Base-by-base conservation (phyloP, 2,797 vertebrate species). In the Neoniphon sammara region DNA sequence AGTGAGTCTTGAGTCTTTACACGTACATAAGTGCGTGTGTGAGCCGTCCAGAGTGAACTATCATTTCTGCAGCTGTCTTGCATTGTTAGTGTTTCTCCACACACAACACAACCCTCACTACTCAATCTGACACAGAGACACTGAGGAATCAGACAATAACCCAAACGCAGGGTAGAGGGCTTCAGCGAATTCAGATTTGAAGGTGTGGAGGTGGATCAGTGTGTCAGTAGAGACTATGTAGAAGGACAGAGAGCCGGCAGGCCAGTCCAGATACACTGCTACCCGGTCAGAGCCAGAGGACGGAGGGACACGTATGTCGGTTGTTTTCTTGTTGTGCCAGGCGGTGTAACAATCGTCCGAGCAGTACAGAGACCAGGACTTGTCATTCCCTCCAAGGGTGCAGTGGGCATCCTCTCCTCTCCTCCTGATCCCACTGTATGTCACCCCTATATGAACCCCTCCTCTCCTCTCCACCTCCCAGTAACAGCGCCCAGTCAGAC, bases 361-460 rank as follows among this genome's bases (percentile, higher is more conserved):
- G 67, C 69, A 83, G 12, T 54, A 12, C 61, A 85, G 75, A 73
- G 62, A 58, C 80, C 73, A 85, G 31, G 83, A 80, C 67, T 53
- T 34, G 25, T 74, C 10, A 8, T 79, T 77, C 63, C 55, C 23
- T n/a, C 77, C 80, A 1, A 85, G 3, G 7, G 61, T 57, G 50
- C 70, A 47, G 20, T 63, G 18, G 2, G 36, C 5, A 1, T 25
- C 2, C 7, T 65, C 62, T 31, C 73, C 73, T 49, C 12, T 82
- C 14, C 67, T 52, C 23, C 44, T 55, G 23, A 72, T 60, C 31
- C 67, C 74, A 65, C 72, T 36, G 66, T 79, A 84, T 9, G 74
- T 57, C 55, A 60, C 71, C 0, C 39, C 77, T 0, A 83, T 47
- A 1, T 34, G 34, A 10, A 79, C 81, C 53, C 10, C 30, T 21